Evolutionary conservation across 2,888 invertebrate genomes (phyloP).

Genomic region (Apamea epomidion): DNA sequence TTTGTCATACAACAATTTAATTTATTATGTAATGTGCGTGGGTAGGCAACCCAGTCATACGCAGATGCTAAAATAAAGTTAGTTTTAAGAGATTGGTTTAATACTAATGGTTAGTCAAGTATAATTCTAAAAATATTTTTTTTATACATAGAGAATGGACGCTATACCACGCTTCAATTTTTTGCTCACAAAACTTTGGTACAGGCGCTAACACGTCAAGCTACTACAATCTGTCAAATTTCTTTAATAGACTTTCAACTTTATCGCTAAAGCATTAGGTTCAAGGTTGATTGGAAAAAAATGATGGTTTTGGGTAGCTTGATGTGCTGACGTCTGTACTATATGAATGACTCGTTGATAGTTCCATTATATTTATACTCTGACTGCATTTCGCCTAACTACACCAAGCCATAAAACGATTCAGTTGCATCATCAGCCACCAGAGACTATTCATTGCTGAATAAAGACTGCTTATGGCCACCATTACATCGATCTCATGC

Average conservation of each 20-base stretch:
- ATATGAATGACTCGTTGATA: background rate
- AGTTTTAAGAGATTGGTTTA: background rate
- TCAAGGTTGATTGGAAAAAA: too few species aligned
- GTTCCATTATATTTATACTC: background rate
- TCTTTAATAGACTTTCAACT: too few species aligned
- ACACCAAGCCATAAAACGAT: background rate
- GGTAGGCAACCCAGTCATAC: background rate
- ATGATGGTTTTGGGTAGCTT: too few species aligned
- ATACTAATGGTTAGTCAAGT: background rate
- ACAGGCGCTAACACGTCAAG: too few species aligned
- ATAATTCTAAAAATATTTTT: too few species aligned
- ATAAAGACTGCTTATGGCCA: background rate
- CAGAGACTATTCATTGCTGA: background rate
- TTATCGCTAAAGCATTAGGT: too few species aligned
- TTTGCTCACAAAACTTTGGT: background rate
- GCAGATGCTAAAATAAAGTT: constrained; percentile 5
- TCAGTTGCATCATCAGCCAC: background rate
- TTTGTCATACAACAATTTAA: constrained; percentile 42
- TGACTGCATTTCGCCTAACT: background rate
- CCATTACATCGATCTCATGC: background rate
- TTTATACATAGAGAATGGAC: too few species aligned
- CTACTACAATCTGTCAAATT: too few species aligned
- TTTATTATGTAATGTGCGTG: constrained; percentile 39
- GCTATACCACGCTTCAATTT: background rate
- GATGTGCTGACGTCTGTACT: too few species aligned